Percentiles rank a stretch among this genome's conserved stretches.
Conservation (phyloP, 1,140 invertebrate species). For the Macrosteles quadrilineatus region DNA sequence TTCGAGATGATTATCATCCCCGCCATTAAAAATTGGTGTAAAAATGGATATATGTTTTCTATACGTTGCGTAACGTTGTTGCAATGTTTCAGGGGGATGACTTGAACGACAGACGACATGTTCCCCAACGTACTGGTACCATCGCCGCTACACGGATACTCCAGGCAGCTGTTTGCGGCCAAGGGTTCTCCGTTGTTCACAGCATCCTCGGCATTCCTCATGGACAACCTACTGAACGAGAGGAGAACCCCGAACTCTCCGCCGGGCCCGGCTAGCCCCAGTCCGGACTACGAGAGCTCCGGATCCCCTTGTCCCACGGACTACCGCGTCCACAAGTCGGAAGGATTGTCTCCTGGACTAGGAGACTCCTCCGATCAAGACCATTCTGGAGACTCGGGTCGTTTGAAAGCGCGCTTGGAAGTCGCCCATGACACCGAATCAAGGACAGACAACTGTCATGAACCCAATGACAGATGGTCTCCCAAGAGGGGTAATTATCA, state of each 20-base stretch:
- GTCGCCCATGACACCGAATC: background rate
- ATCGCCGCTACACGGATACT: slow-evolving; percentile 1
- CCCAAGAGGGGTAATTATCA: background rate
- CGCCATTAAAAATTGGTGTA: no score
- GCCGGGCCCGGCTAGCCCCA: background rate
- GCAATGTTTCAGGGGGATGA: no score
- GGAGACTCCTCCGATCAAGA: background rate
- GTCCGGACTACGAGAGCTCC: slow-evolving; percentile 17
- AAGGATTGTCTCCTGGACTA: background rate
- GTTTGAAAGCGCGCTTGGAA: background rate
- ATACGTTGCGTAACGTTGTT: no score
- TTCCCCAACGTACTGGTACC: slow-evolving; percentile 17
- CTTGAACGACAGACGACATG: background rate
- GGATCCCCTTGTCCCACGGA: slow-evolving; percentile 26
- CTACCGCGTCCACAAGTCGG: slow-evolving; percentile 15
- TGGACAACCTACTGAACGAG: slow-evolving; percentile 24
- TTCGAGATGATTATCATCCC: no score
- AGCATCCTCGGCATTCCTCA: slow-evolving; percentile 18
- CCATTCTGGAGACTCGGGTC: background rate
- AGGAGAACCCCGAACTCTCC: background rate
- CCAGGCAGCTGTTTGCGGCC: background rate
- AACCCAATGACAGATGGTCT: slow-evolving; percentile 8
- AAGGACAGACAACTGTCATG: background rate
- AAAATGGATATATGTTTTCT: no score
- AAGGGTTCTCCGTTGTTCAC: slow-evolving; percentile 2